A percentile compares a stretch with the other conserved stretches of the same genome.
These are phyloP conservation scores for Drosophila simulans DNA, from an alignment of 1,140 invertebrate species.

Conservation along the genomic window DNA sequence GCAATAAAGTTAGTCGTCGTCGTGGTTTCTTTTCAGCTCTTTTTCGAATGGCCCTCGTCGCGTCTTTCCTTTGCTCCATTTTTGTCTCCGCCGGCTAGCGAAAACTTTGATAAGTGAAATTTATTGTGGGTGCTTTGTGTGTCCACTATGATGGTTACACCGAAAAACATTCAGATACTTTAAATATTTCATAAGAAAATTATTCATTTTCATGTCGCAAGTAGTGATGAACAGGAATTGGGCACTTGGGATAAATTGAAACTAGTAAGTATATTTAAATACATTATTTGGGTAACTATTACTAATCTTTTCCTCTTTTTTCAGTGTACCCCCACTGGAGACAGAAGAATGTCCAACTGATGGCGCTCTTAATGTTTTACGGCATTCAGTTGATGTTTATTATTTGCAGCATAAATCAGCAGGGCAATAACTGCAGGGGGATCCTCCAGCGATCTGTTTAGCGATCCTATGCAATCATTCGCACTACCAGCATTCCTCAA, in stretches of 20 bases:
- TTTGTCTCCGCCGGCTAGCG: slow-evolving; percentile 54
- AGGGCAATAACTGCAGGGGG: slow-evolving; percentile 23
- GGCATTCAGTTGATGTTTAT: slow-evolving; percentile 52
- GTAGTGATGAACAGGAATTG: too few relatives aligned
- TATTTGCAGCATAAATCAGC: slow-evolving; percentile 47
- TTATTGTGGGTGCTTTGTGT: slow-evolving; percentile 73
- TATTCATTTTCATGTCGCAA: too few relatives aligned
- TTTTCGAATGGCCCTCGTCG: slow-evolving; percentile 36
- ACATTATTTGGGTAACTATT: too few relatives aligned
- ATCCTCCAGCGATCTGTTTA: slow-evolving; percentile 27
- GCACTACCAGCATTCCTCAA: slow-evolving; percentile 20
- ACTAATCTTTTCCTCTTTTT: not conserved
- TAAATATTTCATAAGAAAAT: too few relatives aligned
- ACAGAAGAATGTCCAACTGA: slow-evolving; percentile 60
- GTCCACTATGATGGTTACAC: slow-evolving; percentile 46
- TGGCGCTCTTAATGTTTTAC: slow-evolving; percentile 61
- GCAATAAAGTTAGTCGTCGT: slow-evolving; percentile 72
- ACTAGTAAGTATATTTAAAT: too few relatives aligned
- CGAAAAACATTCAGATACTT: not conserved
- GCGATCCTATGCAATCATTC: slow-evolving; percentile 23
- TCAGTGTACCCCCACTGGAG: slow-evolving; percentile 12
- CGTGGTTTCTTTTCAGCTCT: slow-evolving; percentile 38
- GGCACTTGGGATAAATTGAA: too few relatives aligned
- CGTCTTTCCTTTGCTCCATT: slow-evolving; percentile 46
- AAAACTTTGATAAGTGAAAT: slow-evolving; percentile 82